Evolutionary conservation across 2,797 vertebrate genomes (phyloP).

Genomic region (Cheirogaleus major): DNA sequence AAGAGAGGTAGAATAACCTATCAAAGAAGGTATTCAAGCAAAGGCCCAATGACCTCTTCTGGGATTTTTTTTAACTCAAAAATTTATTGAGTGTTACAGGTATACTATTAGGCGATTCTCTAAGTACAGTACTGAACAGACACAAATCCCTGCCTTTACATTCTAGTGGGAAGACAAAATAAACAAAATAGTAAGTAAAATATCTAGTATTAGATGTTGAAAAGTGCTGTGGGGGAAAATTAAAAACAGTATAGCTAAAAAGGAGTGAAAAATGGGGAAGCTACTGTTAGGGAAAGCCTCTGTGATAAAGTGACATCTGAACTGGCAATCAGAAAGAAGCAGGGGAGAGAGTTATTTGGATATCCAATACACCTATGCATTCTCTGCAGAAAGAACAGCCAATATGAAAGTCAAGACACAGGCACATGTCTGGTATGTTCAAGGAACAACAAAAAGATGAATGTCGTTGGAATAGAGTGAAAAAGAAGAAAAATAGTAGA

Average conservation of each 20-base stretch:
- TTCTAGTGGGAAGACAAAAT: not conserved
- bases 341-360: not conserved
- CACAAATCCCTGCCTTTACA: not conserved
- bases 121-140: not conserved
- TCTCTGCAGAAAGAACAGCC: not conserved
- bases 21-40: not conserved
- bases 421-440: not conserved
- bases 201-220: not conserved
- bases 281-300: not conserved
- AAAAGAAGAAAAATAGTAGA: not conserved
- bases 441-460: not conserved
- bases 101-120: not conserved
- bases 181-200: constrained; percentile 4
- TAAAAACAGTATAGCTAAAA: not conserved
- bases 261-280: not conserved
- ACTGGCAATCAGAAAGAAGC: not conserved
- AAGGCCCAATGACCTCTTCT: not conserved
- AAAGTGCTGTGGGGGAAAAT: not conserved
- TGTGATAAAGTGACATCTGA: not conserved
- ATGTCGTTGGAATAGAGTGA: not conserved
- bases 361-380: not conserved
- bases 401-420: not conserved
- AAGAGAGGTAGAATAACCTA: not conserved
- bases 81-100: not conserved
- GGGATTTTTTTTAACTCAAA: not conserved